Base-by-base conservation (phyloP, 1,140 invertebrate genomes). In the Rhopalosiphum padi region DNA sequence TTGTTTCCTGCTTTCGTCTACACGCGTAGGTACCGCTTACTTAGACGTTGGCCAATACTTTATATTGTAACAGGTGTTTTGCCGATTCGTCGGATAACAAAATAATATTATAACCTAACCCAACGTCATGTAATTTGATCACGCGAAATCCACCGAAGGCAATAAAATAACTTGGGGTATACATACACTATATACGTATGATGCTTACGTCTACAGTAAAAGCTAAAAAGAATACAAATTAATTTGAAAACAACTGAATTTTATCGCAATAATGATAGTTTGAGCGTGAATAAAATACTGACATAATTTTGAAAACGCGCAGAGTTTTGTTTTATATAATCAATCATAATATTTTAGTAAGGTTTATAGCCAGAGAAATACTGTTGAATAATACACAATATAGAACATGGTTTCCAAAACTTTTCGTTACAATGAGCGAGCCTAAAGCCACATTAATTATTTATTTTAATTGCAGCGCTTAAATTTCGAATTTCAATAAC, bases 61-160 rank as follows among this genome's bases (percentile, higher is more conserved):
- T 1, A 55, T 37, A 89, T 37, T 89, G 46, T 89, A 89, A 55
- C 35, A 55, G 87, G n/a, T 55, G 87, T 88, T 53, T 88, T 1
- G n/a, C n/a, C 21, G n/a, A 53, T 89, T 25, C 5, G 37, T 89
- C 51, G 21, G 87, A 55, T 55, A 55, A 89, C 48, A 55, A 55
- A 68, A 89, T 88, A 88, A 37, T 55, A 41, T 37, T 55, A 6
- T 25, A 89, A 89, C n/a, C 30, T 25, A 88, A 46, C 46, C n/a
- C 18, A 53, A 51, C n/a, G 87, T 88, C 46, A 53, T 88, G 46
- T 88, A 88, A 88, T 88, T 87, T n/a, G 6, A 88, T 88, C 87
- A 53, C n/a, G n/a, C n/a, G 0, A 51, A 88, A n/a, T n/a, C 21
- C 87, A 53, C 30, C 87, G 87, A 53, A 51, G 86, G 25, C 86